A percentile compares a stretch with the other conserved stretches of the same genome.
These are phyloP conservation scores for Cephus sareptanus DNA, from an alignment of 2,888 invertebrate species.

Conservation along the genomic window DNA sequence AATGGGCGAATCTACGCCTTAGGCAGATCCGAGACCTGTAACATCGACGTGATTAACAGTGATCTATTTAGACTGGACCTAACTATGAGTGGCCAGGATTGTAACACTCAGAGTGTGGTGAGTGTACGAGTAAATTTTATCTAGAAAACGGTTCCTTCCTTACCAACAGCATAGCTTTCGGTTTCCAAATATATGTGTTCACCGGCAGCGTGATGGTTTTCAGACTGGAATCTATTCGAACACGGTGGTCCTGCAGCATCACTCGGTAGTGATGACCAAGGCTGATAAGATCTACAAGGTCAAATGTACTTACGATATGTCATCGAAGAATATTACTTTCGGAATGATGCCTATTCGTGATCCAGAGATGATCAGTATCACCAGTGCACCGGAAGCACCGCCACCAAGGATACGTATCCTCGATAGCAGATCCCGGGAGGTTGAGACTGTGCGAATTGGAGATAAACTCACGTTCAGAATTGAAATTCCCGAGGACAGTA, in stretches of 20 bases:
- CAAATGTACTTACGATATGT: conserved; percentile 96
- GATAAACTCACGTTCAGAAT: conserved; percentile 95
- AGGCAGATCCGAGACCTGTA: conserved; percentile 94
- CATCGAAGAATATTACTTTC: conserved; percentile 95
- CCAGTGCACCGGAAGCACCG: conserved; percentile 94
- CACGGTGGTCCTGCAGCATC: conserved; percentile 93
- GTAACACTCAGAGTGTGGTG: conserved; percentile 95
- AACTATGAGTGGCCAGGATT: conserved; percentile 94
- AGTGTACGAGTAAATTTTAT: conserved; percentile 62
- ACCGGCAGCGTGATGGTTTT: conserved; percentile 60
- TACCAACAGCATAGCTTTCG: neutral
- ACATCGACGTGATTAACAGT: conserved; percentile 92
- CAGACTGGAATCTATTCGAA: conserved; percentile 94
- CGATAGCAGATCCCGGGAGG: conserved; percentile 87
- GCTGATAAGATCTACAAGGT: conserved; percentile 97
- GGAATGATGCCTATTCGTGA: conserved; percentile 98
- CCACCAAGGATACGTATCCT: conserved; percentile 93
- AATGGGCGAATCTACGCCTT: conserved; percentile 94
- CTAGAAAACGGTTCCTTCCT: neutral
- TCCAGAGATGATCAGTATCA: conserved; percentile 96
- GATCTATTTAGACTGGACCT: conserved; percentile 92
- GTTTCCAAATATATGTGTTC: neutral
- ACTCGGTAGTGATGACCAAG: conserved; percentile 96
- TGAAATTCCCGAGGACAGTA: conserved; percentile 96
- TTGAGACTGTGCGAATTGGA: conserved; percentile 94